Evolutionary conservation across 1,140 invertebrate species (phyloP), one percentile per base, ranked within the genome.

Genomic region (Drosophila teissieri): DNA sequence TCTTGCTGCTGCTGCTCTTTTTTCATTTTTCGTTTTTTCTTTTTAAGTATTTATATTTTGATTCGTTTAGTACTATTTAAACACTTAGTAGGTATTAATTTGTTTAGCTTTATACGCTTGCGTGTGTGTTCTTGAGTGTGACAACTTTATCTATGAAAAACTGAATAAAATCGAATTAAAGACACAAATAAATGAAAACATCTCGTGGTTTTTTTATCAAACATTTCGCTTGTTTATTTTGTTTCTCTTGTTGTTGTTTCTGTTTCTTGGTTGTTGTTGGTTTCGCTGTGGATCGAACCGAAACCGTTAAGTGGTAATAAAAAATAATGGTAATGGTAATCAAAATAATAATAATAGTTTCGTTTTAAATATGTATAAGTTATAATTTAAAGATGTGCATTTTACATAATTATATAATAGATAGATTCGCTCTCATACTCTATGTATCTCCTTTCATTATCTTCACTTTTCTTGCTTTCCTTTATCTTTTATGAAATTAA

Each of bases 1-100:
- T 56, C 27, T 31, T 49, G 36, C 64, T 72, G 27, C 45, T 31
- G 52, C 64, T 22, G 12, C 22, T 24, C 8, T 46, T 31, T 7
- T 64, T 44, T 15, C 11, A 10, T 17, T 44, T 27, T 46, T 22
- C 1, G 22, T 44, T 70, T n/a, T 52, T 48, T 73, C 60, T 51
- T 64, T 58, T 40, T 64, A 72, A 69, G 67, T 76, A 63, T 80
- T 76, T 64, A 54, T 76, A 61, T 51, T 70, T 69, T 61, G 72
- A 58, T 85, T 76, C 57, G 52, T 67, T 80, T 79, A 77, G 77
- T 84, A 84, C 80, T 84, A 84, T 84, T 84, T 72, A 85, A 84
- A 85, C 77, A 85, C 81, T 85, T 85, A 85, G 68, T 68, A 85
- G 57, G 62, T 80, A 84, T 84, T 83, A 69, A 40, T 62, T 68